Conservation (phyloP, 2,888 invertebrate species). For the Oxycera nigricornis region DNA sequence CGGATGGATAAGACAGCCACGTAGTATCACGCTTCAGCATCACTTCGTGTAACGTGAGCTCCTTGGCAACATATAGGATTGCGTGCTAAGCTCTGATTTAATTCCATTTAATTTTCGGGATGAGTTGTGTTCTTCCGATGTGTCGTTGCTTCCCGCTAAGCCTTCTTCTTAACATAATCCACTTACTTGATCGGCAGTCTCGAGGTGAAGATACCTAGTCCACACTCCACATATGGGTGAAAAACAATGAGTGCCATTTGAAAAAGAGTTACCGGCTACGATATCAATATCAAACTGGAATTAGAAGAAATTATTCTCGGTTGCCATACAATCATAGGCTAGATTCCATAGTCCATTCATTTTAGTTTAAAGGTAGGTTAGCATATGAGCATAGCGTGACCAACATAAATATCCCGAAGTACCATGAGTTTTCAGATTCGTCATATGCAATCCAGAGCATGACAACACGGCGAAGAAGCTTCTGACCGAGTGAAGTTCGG, state of each 20-base stretch:
- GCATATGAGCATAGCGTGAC: too few relatives aligned
- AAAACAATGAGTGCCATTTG: neutral
- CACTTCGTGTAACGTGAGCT: neutral
- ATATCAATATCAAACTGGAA: neutral
- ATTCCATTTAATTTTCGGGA: constrained; percentile 51
- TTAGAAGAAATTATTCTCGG: neutral
- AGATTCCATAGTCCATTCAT: too few relatives aligned
- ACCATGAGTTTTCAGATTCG: too few relatives aligned
- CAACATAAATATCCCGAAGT: too few relatives aligned
- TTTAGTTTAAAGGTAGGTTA: too few relatives aligned
- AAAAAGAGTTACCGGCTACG: neutral
- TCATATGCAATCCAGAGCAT: too few relatives aligned
- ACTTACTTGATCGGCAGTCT: constrained; percentile 13
- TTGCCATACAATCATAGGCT: too few relatives aligned
- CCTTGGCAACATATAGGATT: constrained; percentile 45
- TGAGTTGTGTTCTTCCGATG: constrained; percentile 45
- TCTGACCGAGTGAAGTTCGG: neutral
- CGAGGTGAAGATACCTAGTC: neutral
- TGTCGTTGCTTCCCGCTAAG: constrained; percentile 41
- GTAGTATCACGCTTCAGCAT: neutral
- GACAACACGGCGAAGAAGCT: constrained; percentile 11
- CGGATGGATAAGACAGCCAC: neutral
- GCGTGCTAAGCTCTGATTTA: constrained; percentile 52
- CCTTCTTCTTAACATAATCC: constrained; percentile 12
- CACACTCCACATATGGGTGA: neutral